Evolutionary conservation across 2,888 invertebrate genomes (phyloP), one percentile per base, ranked within the genome.

Genomic region (Andrena minutula): DNA sequence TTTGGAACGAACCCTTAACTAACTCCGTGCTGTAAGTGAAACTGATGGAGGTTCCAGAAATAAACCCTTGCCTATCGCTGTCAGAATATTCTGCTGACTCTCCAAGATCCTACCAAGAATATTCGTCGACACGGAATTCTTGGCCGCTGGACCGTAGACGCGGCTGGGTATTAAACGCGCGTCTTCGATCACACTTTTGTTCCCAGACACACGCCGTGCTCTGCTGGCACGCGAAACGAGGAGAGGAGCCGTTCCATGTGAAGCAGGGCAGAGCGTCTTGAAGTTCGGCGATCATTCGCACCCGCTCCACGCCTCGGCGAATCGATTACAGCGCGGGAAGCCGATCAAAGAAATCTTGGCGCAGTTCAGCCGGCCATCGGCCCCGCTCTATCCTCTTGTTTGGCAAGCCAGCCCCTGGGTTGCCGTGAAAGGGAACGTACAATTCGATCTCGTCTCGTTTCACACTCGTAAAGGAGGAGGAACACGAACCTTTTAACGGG

Each of bases 401-500:
- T 75, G 79, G 75, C 60, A 30, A 74, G 53, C 73, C 53, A n/a
- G 47, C 56, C 60, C 60, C 51, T 35, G 68, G 58, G n/a, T 10
- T n/a, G 65, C 26, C 60, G 41, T 26, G 68, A 53, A 60, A 51
- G 32, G 32, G 60, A 60, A 66, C 71, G 70, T 56, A 47, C 79
- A 63, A 80, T 72, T 86, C 65, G 63, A 75, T 84, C 76, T 84
- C 71, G 73, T 79, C 69, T 71, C 75, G 78, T 86, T 75, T 73
- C 49, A 53, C 77, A 47, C 49, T 58, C 74, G 79, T 82, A 86
- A 86, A 83, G 65, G 71, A 60, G 69, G 41, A 75, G 76, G 81
- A 81, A 75, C 32, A 65, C 61, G 77, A 63, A 60, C 75, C 85
- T 81, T 86, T 86, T 86, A 86, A 86, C 84, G 71, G 75, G 61